Percentiles rank a stretch among this genome's conserved stretches.
phyloP scores from a whole-genome alignment of 2,113 vertebrate genomes.

The Holacanthus passer region DNA sequence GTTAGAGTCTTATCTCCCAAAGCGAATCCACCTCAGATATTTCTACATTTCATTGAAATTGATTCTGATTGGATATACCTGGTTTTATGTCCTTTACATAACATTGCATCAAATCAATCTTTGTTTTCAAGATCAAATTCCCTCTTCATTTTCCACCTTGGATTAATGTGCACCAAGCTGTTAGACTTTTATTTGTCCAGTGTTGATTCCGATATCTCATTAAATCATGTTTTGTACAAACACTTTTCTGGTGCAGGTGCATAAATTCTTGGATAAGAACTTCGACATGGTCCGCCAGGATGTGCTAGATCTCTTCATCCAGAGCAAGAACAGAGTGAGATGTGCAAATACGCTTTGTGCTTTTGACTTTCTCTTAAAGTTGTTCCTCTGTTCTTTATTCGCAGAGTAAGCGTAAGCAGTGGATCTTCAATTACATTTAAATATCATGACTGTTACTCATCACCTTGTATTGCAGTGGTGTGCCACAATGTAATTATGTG shows the following conservation, averaged over 20 bases:
- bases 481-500: not conserved
- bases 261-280: slow-evolving; percentile 98
- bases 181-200: not conserved
- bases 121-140: not conserved
- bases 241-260: slow-evolving; percentile 84
- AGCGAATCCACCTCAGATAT: not conserved
- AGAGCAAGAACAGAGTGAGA: slow-evolving; percentile 92
- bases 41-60: not conserved
- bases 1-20: not conserved
- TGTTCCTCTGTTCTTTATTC: not conserved
- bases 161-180: not conserved
- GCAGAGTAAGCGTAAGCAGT: not conserved
- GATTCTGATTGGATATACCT: not conserved
- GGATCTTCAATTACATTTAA: slow-evolving; percentile 1
- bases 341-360: not conserved
- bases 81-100: not conserved
- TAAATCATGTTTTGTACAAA: not conserved
- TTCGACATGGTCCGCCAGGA: slow-evolving; percentile 96
- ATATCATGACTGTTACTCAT: slow-evolving; percentile 7
- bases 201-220: not conserved
- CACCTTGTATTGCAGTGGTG: not conserved
- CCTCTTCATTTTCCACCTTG: not conserved
- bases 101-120: not conserved
- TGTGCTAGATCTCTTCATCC: slow-evolving; percentile 92
- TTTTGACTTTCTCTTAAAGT: not conserved